These are phyloP conservation scores for Turritopsis rubra DNA, from an alignment of 30 jellyfish, hydroid and myxozoan species.

Conservation along the genomic window DNA sequence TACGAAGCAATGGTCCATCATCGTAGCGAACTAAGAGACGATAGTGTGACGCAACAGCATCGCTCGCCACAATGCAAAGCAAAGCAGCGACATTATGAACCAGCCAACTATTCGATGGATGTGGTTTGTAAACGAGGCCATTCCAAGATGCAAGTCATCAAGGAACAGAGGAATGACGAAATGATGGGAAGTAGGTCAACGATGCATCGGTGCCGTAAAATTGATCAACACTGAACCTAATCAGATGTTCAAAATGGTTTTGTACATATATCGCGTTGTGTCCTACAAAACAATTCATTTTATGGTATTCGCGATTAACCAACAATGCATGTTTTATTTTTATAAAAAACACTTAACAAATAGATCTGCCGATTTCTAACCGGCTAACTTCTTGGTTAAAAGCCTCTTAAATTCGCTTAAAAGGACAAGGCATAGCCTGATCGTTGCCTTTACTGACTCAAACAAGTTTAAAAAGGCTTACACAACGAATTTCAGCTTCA, in stretches of 20 bases:
- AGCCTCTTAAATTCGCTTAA: no score
- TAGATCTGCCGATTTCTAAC: no score
- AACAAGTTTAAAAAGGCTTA: no score
- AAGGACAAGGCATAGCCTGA: no score
- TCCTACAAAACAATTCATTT: neutral
- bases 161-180: neutral
- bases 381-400: no score
- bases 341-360: no score
- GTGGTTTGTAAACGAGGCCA: neutral
- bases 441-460: no score
- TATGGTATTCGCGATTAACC: no score
- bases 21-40: neutral
- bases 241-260: neutral
- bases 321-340: no score
- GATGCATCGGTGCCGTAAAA: neutral
- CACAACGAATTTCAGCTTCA: no score
- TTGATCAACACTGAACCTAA: neutral
- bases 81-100: neutral
- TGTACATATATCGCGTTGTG: neutral
- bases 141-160: neutral
- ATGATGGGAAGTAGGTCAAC: neutral
- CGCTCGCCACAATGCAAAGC: neutral
- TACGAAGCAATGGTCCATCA: constrained; percentile 15
- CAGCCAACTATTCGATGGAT: neutral
- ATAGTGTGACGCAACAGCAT: neutral